These are phyloP conservation scores for Hesperia comma DNA, from an alignment of 2,888 invertebrate genomes.

Conservation along the genomic window DNA sequence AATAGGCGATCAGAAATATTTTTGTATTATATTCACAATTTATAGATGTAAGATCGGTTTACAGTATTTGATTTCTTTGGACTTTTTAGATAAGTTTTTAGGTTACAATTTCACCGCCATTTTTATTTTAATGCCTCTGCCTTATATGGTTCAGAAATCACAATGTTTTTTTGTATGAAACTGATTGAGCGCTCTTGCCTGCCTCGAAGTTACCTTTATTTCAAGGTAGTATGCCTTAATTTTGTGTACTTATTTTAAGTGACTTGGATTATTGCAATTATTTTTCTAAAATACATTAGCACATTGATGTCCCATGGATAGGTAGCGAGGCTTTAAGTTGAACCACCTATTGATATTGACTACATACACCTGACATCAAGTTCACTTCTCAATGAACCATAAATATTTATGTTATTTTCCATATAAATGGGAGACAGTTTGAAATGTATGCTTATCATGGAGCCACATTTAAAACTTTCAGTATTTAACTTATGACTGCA, in stretches of 20 bases:
- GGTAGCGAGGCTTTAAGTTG: slow-evolving; percentile 63
- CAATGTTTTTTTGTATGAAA: slow-evolving; percentile 47
- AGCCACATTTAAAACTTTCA: not conserved
- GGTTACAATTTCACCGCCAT: slow-evolving; percentile 58
- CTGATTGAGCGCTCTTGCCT: slow-evolving; percentile 70
- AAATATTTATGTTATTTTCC: not conserved
- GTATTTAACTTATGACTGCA: slow-evolving; percentile 1
- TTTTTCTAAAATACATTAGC: slow-evolving; percentile 47
- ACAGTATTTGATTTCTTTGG: slow-evolving; percentile 64
- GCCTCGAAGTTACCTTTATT: slow-evolving; percentile 60
- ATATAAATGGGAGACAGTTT: not conserved
- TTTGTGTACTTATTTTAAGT: slow-evolving; percentile 56
- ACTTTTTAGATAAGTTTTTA: slow-evolving; percentile 55
- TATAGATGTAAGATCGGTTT: slow-evolving; percentile 61
- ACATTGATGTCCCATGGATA: slow-evolving; percentile 39
- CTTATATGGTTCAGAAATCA: slow-evolving; percentile 52
- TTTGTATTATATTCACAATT: slow-evolving; percentile 65
- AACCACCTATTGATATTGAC: slow-evolving; percentile 55
- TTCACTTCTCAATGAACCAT: not conserved
- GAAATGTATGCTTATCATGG: slow-evolving; percentile 17
- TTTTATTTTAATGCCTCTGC: slow-evolving; percentile 64
- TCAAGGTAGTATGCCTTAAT: slow-evolving; percentile 53
- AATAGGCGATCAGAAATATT: slow-evolving; percentile 57
- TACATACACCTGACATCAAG: not conserved
- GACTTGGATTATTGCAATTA: slow-evolving; percentile 44